Percentiles rank a stretch among this genome's conserved stretches.
Evolutionary conservation across 2,113 vertebrate species (phyloP).

Genomic region (Dicerorhinus sumatrensis): DNA sequence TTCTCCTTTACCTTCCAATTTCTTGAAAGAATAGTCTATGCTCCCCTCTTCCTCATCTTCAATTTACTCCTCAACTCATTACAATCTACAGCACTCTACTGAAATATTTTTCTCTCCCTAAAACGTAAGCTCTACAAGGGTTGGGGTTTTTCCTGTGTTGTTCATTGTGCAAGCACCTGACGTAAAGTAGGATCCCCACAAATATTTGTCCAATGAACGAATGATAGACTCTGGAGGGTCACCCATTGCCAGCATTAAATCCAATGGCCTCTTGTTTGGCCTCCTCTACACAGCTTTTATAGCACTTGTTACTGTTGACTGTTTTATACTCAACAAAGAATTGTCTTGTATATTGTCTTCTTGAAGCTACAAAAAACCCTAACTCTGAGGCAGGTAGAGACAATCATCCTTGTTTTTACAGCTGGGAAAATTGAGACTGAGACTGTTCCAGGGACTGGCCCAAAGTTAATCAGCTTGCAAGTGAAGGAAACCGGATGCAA

Average conservation of each 20-base stretch:
- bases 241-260: not conserved
- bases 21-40: not conserved
- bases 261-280: not conserved
- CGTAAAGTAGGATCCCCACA: not conserved
- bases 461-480: not conserved
- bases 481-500: not conserved
- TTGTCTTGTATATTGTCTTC: not conserved
- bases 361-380: not conserved
- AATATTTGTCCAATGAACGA: not conserved
- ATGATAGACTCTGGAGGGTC: not conserved
- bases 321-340: not conserved
- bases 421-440: not conserved
- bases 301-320: not conserved
- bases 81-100: not conserved
- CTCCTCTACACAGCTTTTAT: not conserved
- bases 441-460: not conserved
- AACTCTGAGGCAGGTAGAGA: not conserved
- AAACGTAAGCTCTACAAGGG: not conserved
- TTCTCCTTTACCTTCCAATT: not conserved
- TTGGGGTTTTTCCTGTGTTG: not conserved
- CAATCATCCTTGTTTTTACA: not conserved
- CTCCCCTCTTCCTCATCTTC: not conserved
- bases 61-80: not conserved
- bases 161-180: not conserved
- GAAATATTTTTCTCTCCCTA: not conserved